A percentile compares a stretch with the other conserved stretches of the same genome.
phyloP scores from a whole-genome alignment of 2,797 vertebrate species.

The Enteromius mattozi region DNA sequence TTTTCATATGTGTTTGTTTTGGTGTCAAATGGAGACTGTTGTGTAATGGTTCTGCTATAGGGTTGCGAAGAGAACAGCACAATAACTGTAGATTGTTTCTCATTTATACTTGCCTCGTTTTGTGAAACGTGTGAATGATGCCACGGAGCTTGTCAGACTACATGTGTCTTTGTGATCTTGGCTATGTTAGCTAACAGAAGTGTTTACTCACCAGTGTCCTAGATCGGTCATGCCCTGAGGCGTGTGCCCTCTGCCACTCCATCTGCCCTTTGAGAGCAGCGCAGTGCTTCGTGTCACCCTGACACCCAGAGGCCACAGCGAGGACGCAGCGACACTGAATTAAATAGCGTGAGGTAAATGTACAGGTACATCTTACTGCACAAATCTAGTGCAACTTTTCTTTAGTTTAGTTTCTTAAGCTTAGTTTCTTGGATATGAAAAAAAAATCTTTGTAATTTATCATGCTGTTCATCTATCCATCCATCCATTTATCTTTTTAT shows the following conservation, averaged over 20 bases:
- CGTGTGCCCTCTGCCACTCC: slow-evolving; percentile 59
- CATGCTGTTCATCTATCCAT: neutral
- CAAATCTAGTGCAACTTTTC: neutral
- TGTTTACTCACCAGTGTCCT: slow-evolving; percentile 50
- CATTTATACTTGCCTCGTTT: slow-evolving; percentile 29
- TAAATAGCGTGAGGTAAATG: neutral
- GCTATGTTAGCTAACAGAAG: slow-evolving; percentile 46
- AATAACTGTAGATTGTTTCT: slow-evolving; percentile 20
- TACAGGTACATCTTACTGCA: neutral
- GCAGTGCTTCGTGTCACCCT: neutral
- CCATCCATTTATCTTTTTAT: too few relatives aligned
- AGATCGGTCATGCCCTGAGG: slow-evolving; percentile 55
- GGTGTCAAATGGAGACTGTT: slow-evolving; percentile 23
- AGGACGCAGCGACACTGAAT: neutral
- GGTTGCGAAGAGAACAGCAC: neutral
- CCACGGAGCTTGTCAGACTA: neutral
- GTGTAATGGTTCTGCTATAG: slow-evolving; percentile 27
- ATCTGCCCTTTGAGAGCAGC: slow-evolving; percentile 55
- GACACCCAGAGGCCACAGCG: slow-evolving; percentile 37
- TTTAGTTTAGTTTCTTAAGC: neutral
- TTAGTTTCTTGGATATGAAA: neutral
- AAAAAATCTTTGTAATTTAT: neutral
- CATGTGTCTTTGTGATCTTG: slow-evolving; percentile 32
- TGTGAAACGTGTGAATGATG: slow-evolving; percentile 17
- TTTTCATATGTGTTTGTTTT: slow-evolving; percentile 44